phyloP scores from a whole-genome alignment of 2,888 invertebrate genomes.

The Heteromurus nitidus region DNA sequence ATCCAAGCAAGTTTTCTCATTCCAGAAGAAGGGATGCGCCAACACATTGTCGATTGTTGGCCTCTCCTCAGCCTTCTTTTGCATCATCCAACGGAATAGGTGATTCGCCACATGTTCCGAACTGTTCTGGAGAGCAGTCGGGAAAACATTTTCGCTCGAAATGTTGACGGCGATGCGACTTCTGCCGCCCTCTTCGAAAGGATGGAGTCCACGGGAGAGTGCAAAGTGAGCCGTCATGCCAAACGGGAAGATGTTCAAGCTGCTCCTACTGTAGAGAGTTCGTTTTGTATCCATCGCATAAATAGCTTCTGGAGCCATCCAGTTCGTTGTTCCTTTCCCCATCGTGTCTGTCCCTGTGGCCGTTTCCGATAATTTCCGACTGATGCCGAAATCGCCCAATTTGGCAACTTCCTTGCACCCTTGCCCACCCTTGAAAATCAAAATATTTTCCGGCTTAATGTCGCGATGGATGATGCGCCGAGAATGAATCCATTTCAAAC shows the following conservation, averaged over 20 bases:
- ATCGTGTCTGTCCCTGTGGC: not conserved
- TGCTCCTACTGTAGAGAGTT: not conserved
- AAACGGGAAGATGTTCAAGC: not conserved
- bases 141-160: not conserved
- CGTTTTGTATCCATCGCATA: not conserved
- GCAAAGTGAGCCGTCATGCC: constrained; percentile 5
- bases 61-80: not conserved
- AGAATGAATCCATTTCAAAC: not conserved
- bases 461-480: not conserved
- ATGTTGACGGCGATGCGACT: not conserved
- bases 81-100: not conserved
- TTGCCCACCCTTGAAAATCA: not conserved
- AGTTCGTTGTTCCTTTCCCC: not conserved
- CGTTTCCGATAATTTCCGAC: not conserved
- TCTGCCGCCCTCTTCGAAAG: not conserved
- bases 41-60: not conserved
- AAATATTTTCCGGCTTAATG: constrained; percentile 5
- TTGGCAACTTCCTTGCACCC: not conserved
- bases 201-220: not conserved
- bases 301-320: not conserved
- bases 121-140: not conserved
- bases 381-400: not conserved
- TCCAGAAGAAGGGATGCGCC: not conserved
- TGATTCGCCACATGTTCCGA: not conserved
- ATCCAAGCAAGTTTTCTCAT: not conserved